These are phyloP conservation scores for Alethe castanea DNA, from an alignment of 2,113 vertebrate genomes.

Conservation along the genomic window DNA sequence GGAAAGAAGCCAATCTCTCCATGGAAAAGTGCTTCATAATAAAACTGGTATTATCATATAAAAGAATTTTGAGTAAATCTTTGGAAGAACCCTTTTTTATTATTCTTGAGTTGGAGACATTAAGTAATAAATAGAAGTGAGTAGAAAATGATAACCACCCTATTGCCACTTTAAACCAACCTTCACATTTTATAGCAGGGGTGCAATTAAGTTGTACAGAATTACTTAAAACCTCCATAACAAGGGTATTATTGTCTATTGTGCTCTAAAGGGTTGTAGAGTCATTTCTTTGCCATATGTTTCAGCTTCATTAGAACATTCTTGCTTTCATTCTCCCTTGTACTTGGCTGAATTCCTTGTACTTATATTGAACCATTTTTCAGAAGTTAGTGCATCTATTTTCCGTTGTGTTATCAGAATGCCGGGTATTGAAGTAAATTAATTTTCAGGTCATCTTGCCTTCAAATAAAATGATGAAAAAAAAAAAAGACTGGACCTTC, in stretches of 20 bases:
- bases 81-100: not conserved
- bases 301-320: not conserved
- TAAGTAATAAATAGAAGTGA: not conserved
- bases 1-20: not conserved
- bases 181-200: not conserved
- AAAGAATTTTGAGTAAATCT: not conserved
- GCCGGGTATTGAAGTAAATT: not conserved
- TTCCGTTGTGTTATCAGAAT: not conserved
- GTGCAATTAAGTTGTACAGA: not conserved
- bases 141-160: not conserved
- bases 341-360: not conserved
- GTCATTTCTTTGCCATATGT: not conserved
- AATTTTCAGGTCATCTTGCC: not conserved
- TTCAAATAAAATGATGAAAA: not conserved
- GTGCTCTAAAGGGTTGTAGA: not conserved
- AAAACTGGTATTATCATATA: not conserved
- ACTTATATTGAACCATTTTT: not conserved
- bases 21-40: not conserved
- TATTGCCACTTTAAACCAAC: not conserved
- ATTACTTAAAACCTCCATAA: not conserved
- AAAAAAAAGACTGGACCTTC: accelerated
- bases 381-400: not conserved
- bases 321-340: not conserved
- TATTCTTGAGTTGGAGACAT: not conserved
- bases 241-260: not conserved